A percentile compares a stretch with the other conserved stretches of the same genome.
Evolutionary conservation across 2,888 invertebrate species (phyloP).

Genomic region (Xestobium rufovillosum): DNA sequence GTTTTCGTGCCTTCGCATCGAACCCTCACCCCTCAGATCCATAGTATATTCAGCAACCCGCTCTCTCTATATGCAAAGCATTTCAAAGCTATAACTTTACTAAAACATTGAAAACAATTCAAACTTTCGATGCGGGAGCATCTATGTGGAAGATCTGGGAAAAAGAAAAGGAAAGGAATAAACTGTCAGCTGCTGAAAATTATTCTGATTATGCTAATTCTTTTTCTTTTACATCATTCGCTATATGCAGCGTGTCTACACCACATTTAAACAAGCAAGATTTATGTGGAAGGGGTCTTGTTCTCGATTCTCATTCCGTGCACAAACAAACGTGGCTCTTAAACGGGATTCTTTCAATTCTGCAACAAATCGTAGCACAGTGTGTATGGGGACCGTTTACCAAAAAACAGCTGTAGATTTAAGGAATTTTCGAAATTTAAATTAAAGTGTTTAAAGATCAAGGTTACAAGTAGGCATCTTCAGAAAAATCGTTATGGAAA

Average conservation of each 20-base stretch:
- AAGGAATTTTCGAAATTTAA: too few species aligned
- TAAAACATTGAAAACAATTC: conserved; percentile 44
- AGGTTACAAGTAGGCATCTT: too few species aligned
- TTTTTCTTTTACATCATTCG: conserved; percentile 43
- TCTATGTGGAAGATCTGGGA: conserved; percentile 26
- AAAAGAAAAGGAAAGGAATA: conserved; percentile 45
- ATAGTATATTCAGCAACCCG: conserved; percentile 22
- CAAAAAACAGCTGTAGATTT: too few species aligned
- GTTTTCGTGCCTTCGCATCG: conserved; percentile 40
- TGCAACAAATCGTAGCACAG: too few species aligned
- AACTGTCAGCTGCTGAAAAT: conserved; percentile 56
- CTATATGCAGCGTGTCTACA: conserved; percentile 37
- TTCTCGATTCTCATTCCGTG: background rate
- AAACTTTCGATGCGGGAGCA: conserved; percentile 39
- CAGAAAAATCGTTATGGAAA: too few species aligned
- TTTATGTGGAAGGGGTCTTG: conserved; percentile 30
- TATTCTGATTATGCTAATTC: conserved; percentile 58
- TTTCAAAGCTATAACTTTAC: conserved; percentile 43
- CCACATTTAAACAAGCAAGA: conserved; percentile 34
- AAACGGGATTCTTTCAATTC: too few species aligned
- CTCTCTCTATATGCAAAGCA: conserved; percentile 44
- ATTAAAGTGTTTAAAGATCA: too few species aligned
- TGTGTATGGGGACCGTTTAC: too few species aligned
- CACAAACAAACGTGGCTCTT: background rate
- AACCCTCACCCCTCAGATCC: conserved; percentile 30